These are phyloP conservation scores for Pseudochirops cupreus DNA, from an alignment of 2,797 vertebrate species.

Conservation along the genomic window DNA sequence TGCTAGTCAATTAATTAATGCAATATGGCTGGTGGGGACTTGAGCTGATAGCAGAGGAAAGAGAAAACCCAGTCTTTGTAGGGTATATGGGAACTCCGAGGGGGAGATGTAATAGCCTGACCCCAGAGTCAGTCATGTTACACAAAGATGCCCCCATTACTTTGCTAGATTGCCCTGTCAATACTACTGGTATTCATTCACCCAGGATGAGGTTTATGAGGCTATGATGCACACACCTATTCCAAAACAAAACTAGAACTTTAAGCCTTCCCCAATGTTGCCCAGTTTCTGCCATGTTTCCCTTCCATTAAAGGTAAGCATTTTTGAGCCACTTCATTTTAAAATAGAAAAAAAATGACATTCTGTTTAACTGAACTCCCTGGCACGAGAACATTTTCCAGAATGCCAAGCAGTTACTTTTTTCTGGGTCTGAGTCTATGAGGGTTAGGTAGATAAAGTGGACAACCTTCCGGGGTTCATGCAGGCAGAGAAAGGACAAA, in stretches of 20 bases:
- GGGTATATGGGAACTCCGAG: neutral
- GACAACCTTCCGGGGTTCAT: neutral
- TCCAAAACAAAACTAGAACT: neutral
- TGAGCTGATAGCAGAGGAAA: neutral
- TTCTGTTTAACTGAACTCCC: neutral
- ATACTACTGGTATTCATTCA: neutral
- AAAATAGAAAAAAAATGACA: neutral
- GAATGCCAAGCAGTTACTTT: neutral
- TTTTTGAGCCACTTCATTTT: neutral
- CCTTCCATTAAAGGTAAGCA: neutral
- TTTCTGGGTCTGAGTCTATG: neutral
- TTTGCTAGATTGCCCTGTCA: neutral
- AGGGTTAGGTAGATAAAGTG: neutral
- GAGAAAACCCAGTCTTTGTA: neutral
- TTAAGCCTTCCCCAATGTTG: neutral
- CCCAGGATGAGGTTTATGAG: neutral
- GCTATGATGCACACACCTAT: neutral
- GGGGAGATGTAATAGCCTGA: neutral
- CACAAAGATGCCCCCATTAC: neutral
- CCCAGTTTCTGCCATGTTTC: neutral
- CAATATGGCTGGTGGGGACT: neutral
- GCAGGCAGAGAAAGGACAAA: neutral
- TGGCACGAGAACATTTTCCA: neutral
- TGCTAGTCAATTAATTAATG: neutral
- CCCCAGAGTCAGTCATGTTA: neutral